These are phyloP conservation scores for Rugalucina vietnamica DNA, from an alignment of 2,888 invertebrate species.

Conservation along the genomic window DNA sequence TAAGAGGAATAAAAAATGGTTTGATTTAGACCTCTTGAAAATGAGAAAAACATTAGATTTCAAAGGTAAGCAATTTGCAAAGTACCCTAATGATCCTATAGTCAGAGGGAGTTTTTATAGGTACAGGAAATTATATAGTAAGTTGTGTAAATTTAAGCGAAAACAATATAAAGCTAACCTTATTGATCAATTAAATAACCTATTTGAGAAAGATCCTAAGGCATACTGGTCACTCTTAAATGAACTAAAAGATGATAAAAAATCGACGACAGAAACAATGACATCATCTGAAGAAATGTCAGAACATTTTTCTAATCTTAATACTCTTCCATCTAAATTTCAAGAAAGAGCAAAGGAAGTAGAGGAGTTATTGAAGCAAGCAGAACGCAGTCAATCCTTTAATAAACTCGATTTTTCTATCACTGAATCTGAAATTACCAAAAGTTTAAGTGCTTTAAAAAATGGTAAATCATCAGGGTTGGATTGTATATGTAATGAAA, in stretches of 20 bases:
- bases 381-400: background rate
- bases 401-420: background rate
- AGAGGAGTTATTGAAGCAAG: background rate
- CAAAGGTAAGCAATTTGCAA: background rate
- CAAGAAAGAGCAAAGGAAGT: background rate
- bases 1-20: background rate
- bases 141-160: background rate
- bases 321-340: background rate
- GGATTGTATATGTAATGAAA: slow-evolving; percentile 14
- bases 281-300: background rate
- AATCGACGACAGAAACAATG: background rate
- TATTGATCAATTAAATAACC: background rate
- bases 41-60: background rate
- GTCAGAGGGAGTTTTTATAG: slow-evolving; percentile 9
- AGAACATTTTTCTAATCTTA: background rate
- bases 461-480: slow-evolving; percentile 5
- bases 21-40: background rate
- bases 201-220: slow-evolving; percentile 1
- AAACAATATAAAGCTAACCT: slow-evolving; percentile 2
- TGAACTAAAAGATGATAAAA: background rate
- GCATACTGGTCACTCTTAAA: background rate
- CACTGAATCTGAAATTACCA: background rate
- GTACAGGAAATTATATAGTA: slow-evolving; percentile 1
- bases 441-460: background rate
- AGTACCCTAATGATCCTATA: slow-evolving; percentile 1